phyloP scores from a whole-genome alignment of 1,140 invertebrate species.

The Drepana arcuata region DNA sequence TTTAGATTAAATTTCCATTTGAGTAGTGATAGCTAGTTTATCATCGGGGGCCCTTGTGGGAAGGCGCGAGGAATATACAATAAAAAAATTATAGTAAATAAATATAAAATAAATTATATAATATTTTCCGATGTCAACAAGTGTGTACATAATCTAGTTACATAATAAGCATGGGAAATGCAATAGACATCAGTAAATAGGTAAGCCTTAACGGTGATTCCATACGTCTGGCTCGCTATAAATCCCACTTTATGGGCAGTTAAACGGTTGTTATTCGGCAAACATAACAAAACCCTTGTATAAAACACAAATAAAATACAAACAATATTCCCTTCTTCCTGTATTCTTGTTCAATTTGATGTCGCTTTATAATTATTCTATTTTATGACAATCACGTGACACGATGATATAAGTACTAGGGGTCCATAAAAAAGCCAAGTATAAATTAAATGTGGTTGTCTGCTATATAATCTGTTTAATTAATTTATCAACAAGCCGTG shows the following conservation, averaged over 20 bases:
- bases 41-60: too few species aligned
- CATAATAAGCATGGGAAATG: constrained; percentile 4
- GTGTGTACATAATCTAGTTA: not conserved
- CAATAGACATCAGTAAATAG: constrained; percentile 17
- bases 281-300: constrained; percentile 24
- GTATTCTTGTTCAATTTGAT: not conserved
- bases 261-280: constrained; percentile 37
- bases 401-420: too few species aligned
- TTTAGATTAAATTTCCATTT: too few species aligned
- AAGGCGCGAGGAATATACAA: not conserved
- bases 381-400: too few species aligned
- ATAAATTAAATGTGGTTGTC: too few species aligned
- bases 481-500: too few species aligned
- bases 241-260: constrained; percentile 43
- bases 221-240: constrained; percentile 26
- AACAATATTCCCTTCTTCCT: constrained; percentile 10
- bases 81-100: constrained; percentile 1
- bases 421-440: too few species aligned
- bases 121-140: not conserved
- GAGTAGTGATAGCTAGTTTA: too few species aligned
- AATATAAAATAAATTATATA: not conserved
- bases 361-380: not conserved
- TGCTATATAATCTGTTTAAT: too few species aligned
- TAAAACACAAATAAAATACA: constrained; percentile 26
- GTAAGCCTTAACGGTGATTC: constrained; percentile 15